Base-by-base conservation (phyloP, 2,797 vertebrate genomes). In the Sandelia bainsii region DNA sequence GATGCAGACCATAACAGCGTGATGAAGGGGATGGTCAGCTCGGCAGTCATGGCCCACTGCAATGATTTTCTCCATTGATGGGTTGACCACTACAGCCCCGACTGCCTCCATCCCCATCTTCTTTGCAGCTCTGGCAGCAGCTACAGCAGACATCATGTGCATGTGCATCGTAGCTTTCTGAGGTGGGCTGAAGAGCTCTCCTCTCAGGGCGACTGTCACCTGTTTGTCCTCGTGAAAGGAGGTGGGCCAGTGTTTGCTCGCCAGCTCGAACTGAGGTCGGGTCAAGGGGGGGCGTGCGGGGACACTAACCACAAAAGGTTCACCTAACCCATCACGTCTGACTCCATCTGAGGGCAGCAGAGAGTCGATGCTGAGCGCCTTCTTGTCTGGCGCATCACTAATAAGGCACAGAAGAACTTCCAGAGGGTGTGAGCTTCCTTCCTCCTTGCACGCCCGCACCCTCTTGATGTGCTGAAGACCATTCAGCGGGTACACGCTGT, bases 171-270 rank as follows among this genome's bases (percentile, higher is more conserved):
- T 58, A 0, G 81, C 76, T 49, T 91, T 95, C 64, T 96, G 94
- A 11, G 67, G 45, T 0, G 53, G 16, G 0, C 89, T 88, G 84
- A 97, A 96, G 52, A 95, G 93, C 52, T 90, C 90, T 4, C 96
- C 95, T 0, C 56, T 88, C 42, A 96, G 73, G 0, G 95, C 95
- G 0, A 88, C 91, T 0, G 94, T 95, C 69, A 96, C 79, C 37
- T 79, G 94, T 40, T 95, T 95, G 84, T 97, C 95, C 74, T 97
- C 96, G 0, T 97, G 96, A 72, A 97, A 98, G 5, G 95, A 91
- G 0, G 94, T 96, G 25, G 97, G 96, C 96, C 97, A 98, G 72
- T 96, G 93, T 27, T 59, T 79, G 10, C 87, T 95, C 0, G 94
- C 96, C 57, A 85, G 82, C 64, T 97, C 95, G 22, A 96, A 97